Evolutionary conservation across 2,888 invertebrate species (phyloP).

Genomic region (Opisthograptis luteolata): DNA sequence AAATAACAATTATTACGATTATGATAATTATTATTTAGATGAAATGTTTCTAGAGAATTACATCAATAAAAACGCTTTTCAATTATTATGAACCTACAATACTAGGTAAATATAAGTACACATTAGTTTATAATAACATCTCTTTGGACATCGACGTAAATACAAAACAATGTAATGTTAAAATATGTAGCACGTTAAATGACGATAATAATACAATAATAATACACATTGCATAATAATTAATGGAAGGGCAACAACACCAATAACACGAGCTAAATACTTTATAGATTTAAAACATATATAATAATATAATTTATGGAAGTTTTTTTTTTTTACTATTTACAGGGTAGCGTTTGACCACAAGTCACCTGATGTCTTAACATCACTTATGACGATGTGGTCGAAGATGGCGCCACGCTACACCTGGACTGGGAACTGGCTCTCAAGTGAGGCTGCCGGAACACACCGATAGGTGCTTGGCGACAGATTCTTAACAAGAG

Average conservation of each 20-base stretch:
- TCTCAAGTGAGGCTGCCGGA: too few relatives aligned
- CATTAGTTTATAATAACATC: not conserved
- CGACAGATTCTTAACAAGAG: too few relatives aligned
- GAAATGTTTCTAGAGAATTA: conserved; percentile 11
- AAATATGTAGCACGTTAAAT: conserved; percentile 2
- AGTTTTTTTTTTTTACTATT: too few relatives aligned
- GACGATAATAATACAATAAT: conserved; percentile 14
- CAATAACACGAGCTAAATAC: conserved; percentile 44
- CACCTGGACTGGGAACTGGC: too few relatives aligned
- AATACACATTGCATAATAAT: conserved; percentile 26
- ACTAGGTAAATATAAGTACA: not conserved
- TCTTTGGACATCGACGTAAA: conserved; percentile 2
- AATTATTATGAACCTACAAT: conserved; percentile 8
- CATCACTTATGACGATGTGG: too few relatives aligned
- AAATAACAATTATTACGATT: conserved; percentile 14
- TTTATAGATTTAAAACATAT: conserved; percentile 28
- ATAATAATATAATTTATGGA: conserved; percentile 51
- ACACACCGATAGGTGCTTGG: too few relatives aligned
- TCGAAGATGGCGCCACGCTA: too few relatives aligned
- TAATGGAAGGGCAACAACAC: conserved; percentile 49
- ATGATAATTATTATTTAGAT: conserved; percentile 4
- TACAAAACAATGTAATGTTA: not conserved
- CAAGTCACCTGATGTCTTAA: too few relatives aligned
- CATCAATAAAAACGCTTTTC: conserved; percentile 1
- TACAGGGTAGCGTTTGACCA: too few relatives aligned